Conservation (phyloP, 2,797 vertebrate species). For the Leptodactylus fallax region DNA sequence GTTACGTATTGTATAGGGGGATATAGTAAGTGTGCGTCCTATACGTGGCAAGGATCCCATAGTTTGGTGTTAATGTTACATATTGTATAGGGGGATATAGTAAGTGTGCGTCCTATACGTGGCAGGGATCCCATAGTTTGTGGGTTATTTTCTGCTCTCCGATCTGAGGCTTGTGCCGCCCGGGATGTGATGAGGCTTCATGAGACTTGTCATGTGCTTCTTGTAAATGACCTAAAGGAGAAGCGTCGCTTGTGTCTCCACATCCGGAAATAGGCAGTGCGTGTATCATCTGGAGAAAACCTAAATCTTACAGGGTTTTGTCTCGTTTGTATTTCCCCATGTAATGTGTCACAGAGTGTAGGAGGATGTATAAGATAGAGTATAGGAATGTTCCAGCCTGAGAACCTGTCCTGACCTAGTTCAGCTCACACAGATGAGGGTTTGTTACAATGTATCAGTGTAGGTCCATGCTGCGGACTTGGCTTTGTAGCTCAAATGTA, state of each 20-base stretch:
- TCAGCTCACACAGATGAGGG: background rate
- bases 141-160: too few relatives aligned
- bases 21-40: background rate
- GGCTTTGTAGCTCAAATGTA: too few relatives aligned
- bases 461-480: background rate
- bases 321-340: background rate
- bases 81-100: background rate
- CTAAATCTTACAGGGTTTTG: too few relatives aligned
- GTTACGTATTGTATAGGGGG: background rate
- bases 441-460: background rate
- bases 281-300: too few relatives aligned
- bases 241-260: background rate
- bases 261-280: background rate
- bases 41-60: too few relatives aligned
- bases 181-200: background rate
- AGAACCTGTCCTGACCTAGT: background rate
- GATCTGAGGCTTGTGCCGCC: too few relatives aligned
- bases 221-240: constrained; percentile 7
- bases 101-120: background rate
- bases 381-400: background rate
- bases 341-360: background rate
- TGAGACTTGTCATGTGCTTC: constrained; percentile 25
- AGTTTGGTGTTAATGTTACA: too few relatives aligned
- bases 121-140: too few relatives aligned
- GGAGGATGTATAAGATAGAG: too few relatives aligned